Conservation (phyloP, 2,797 vertebrate species). For the Clamator glandarius region DNA sequence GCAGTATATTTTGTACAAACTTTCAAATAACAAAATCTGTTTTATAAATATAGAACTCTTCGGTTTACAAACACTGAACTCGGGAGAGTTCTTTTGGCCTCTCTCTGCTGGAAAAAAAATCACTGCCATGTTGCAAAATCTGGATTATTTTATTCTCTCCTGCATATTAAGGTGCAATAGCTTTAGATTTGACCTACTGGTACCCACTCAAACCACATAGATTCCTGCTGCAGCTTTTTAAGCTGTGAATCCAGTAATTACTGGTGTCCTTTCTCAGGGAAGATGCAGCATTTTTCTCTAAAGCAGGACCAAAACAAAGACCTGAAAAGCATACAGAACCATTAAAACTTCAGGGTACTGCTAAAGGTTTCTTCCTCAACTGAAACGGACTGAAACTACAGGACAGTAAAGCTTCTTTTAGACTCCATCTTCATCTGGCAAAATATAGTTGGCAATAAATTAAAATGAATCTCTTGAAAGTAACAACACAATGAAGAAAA, state of each 20-base stretch:
- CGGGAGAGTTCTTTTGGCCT: neutral
- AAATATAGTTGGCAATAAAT: neutral
- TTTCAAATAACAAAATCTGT: neutral
- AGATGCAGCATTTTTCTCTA: neutral
- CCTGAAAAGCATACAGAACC: neutral
- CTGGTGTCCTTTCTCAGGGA: neutral
- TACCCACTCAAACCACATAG: accelerated
- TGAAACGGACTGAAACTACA: neutral
- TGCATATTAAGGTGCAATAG: neutral
- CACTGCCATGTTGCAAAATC: neutral
- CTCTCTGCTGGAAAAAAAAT: neutral
- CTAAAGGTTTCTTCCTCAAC: neutral
- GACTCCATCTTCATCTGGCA: neutral
- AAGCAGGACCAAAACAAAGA: neutral
- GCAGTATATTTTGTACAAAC: neutral
- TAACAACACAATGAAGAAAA: neutral
- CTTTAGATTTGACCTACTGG: neutral
- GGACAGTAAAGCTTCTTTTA: neutral
- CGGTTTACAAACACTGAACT: neutral
- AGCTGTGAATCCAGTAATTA: neutral
- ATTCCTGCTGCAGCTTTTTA: neutral
- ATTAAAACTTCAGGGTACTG: neutral
- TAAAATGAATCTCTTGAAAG: neutral
- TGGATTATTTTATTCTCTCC: neutral
- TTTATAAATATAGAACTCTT: neutral